Conservation (phyloP, 2,888 invertebrate species). For the Campaea margaritaria region DNA sequence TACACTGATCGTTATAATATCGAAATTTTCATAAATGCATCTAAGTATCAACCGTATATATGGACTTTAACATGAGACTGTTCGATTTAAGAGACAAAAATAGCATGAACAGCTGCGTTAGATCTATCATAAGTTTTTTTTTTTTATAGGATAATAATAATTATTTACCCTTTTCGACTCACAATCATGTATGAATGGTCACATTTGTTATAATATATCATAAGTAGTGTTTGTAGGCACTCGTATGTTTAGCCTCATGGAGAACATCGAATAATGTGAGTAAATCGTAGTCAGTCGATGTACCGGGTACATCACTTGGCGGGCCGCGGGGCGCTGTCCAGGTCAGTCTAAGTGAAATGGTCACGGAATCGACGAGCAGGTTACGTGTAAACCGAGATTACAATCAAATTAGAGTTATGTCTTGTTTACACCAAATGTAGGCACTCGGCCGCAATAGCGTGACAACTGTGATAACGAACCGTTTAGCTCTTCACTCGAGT, state of each 20-base stretch:
- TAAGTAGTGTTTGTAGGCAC: conserved; percentile 84
- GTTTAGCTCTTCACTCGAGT: neutral
- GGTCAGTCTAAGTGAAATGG: conserved; percentile 20
- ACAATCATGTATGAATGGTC: conserved; percentile 82
- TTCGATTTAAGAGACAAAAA: conserved; percentile 73
- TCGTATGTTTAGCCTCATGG: conserved; percentile 76
- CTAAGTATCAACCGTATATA: conserved; percentile 70
- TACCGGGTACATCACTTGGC: conserved; percentile 61
- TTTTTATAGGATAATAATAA: conserved; percentile 66
- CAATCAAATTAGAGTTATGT: conserved; percentile 15
- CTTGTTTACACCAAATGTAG: conserved; percentile 17
- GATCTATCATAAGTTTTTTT: conserved; percentile 61
- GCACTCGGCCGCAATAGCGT: conserved; percentile 1
- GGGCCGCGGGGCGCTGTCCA: conserved; percentile 24
- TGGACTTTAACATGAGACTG: conserved; percentile 69
- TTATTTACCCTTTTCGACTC: conserved; percentile 77
- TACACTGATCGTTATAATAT: conserved; percentile 57
- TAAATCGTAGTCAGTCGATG: conserved; percentile 65
- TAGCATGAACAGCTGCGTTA: conserved; percentile 71
- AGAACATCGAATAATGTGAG: conserved; percentile 52
- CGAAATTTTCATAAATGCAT: conserved; percentile 66
- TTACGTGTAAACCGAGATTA: conserved; percentile 13
- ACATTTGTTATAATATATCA: conserved; percentile 77
- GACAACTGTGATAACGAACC: conserved; percentile 7
- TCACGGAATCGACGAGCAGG: conserved; percentile 23